Percentiles rank a stretch among this genome's conserved stretches.
Conservation (phyloP, 2,797 vertebrate genomes). For the Neosilurus hyrtlii region DNA sequence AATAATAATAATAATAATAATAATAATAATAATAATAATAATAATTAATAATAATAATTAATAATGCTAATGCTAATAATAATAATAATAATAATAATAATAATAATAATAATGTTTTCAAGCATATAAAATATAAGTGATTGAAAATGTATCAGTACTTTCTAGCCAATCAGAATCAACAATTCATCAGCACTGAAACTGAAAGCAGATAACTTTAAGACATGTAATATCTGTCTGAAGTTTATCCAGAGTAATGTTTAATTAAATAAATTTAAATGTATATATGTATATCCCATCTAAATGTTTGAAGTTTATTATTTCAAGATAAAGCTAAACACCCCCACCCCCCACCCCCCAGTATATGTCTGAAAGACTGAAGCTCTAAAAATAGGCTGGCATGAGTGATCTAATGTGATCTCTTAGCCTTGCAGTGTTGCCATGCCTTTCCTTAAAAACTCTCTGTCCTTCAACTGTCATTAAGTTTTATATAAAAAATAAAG, state of each 20-base stretch:
- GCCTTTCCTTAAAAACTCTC: conserved; percentile 36
- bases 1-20: no score
- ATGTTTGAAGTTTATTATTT: conserved; percentile 6
- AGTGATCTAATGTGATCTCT: conserved; percentile 57
- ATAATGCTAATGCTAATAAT: background rate
- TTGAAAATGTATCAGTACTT: background rate
- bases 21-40: background rate
- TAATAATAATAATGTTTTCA: background rate
- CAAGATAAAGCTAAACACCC: background rate
- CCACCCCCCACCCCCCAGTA: background rate
- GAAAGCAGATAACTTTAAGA: background rate
- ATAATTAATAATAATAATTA: background rate
- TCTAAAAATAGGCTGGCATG: conserved; percentile 47
- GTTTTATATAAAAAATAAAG: conserved; percentile 20
- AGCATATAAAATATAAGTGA: background rate
- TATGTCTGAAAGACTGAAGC: background rate
- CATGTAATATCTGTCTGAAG: background rate
- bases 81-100: no score
- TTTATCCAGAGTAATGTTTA: background rate
- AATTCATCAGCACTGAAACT: background rate
- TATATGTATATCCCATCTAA: background rate
- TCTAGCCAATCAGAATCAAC: background rate
- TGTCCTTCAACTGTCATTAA: conserved; percentile 55
- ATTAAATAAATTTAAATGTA: background rate
- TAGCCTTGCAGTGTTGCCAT: conserved; percentile 42